Evolutionary conservation across 2,888 invertebrate species (phyloP), one percentile per base, ranked within the genome.

Genomic region (Parochlus steinenii): DNA sequence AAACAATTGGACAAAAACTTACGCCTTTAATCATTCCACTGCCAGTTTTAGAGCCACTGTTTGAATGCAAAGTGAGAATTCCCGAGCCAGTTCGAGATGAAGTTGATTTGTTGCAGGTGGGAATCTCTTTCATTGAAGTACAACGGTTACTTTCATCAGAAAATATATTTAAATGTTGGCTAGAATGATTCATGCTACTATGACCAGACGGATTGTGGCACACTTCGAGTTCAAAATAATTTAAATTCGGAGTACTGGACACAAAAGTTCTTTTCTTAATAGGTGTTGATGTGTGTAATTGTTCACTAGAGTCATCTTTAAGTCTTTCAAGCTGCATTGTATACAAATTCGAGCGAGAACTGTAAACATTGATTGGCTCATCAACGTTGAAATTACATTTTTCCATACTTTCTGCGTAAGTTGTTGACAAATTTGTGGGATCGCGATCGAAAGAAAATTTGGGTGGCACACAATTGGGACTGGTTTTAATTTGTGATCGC

Each of bases 1-100:
- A 74, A 10, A 82, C 79, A 33, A 81, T 72, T 4, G 80, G 80
- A 45, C 75, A 78, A 53, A 82, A 82, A 47, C 78, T 79, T 18
- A 82, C 81, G 32, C 77, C 78, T 47, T 67, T 68, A n/a, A n/a
- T n/a, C n/a, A n/a, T n/a, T 23, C 62, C 62, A 27, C 63, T 62
- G 6, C 63, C 48, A 25, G 64, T 63, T 34, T 62, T 56, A 10
- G 31, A 64, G 61, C 39, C 47, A 53, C n/a, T 62, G 59, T 16
- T 59, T 60, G 38, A 49, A 47, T 11, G 34, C 14, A 30, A 23
- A 7, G 36, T 30, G 3, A 36, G 14, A 23, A 36, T 30, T 36
- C 5, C 50, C 48, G 58, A 53, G 41, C 37, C 40, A 40, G 20
- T 39, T 33, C 20, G 19, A 39, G 33, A 44, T 26, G 25, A 42